Base-by-base conservation (phyloP, 1,140 invertebrate species). In the Calosoma granatense region DNA sequence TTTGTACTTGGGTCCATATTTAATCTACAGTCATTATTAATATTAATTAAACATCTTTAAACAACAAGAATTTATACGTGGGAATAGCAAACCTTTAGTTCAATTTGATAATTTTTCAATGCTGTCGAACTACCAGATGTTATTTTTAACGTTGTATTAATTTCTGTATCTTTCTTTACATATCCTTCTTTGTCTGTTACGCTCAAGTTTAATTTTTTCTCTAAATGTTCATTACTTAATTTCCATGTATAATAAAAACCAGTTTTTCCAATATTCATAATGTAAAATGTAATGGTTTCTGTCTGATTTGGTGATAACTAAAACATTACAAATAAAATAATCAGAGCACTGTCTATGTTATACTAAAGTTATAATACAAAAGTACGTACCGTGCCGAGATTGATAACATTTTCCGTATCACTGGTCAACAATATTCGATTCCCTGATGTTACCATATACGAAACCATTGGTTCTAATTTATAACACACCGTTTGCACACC, bases 231-330 rank as follows among this genome's bases (percentile, higher is more conserved):
- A 14, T 22, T 22, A 22, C 12, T 22, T 14, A 14, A 53, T 14
- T 12, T 53, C 51, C 51, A 53, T 20, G 14, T 11, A 22, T 53
- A 53, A 53, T 22, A 53, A 22, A 53, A 53, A 15, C 22, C 22
- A 1, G 17, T 53, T 14, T 53, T 22, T 22, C 51, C 51, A 2
- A n/a, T 22, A 53, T 53, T 53, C 23, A 14, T 12, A 1, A 53
- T 22, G 1, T 4, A 22, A 53, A 53, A 53, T 22, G 20, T 12
- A 14, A 53, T 21, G 11, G 23, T 14, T 22, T 53, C 51, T 22
- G 14, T 22, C 21, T 22, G 22, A n/a, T 53, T 12, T 53, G 20
- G 12, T 22, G 12, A 22, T 12, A 53, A 4, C 51, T 53, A 14
- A 53, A 22, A 22, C 23, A 53, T 53, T n/a, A n/a, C n/a, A n/a